Evolutionary conservation across 2,113 vertebrate species (phyloP), one percentile per base, ranked within the genome.

Genomic region (Damaliscus lunatus): DNA sequence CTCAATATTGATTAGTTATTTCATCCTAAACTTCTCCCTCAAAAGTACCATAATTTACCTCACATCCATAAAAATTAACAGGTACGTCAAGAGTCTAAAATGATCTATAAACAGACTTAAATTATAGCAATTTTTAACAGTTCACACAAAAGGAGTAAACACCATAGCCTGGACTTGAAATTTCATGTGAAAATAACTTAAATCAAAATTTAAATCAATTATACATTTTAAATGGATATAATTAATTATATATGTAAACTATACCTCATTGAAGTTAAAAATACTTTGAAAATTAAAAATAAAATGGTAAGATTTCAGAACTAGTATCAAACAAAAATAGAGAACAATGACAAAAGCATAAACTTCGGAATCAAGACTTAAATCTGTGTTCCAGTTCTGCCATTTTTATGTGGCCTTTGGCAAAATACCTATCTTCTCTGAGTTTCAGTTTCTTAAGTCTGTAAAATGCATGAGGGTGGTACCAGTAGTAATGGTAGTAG

Each of bases 211-310:
- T 23, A 91, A 77, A 97, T 12, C 27, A 94, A 55, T 78, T 67
- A 90, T 23, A 92, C 1, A 92, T n/a, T 92, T 81, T 31, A 96
- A 92, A 89, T 64, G 43, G 55, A 59, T 67, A 27, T 29, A 77
- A 90, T 27, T 78, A 57, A 88, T 29, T 95, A 3, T 23, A 4
- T 15, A 83, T 36, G 8, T 91, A 96, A 92, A 84, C 29, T 90
- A 86, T 21, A 96, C 3, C 13, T 94, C 53, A 95, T 0, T 88
- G 57, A 78, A 60, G 19, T 91, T 97, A 74, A 95, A 95, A 96
- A 88, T 91, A 94, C 40, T 96, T 88, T 90, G 19, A 87, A 96
- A 87, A 50, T 94, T 52, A 97, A 97, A 95, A 92, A 89, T 81
- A 71, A 93, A 92, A 89, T 3, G 74, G 43, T 82, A 53, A 87